Evolutionary conservation across 2,888 invertebrate genomes (phyloP).

Genomic region (Stegana nigrithorax): DNA sequence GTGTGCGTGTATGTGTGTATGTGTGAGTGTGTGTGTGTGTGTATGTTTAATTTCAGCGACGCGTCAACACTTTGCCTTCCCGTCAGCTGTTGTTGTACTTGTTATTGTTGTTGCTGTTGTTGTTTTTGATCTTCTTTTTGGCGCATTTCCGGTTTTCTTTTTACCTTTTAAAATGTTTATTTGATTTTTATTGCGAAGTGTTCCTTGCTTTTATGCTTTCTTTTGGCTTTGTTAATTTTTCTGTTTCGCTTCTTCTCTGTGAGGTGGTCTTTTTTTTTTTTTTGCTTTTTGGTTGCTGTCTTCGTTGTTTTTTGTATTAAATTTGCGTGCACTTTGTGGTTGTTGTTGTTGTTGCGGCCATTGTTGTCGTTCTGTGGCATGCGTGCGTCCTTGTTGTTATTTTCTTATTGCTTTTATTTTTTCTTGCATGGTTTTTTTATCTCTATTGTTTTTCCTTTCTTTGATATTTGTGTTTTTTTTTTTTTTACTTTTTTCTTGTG

Average conservation of each 20-base stretch:
- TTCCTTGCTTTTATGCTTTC: too few species aligned
- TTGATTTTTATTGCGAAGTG: constrained; percentile 20
- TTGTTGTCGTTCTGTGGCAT: constrained; percentile 6
- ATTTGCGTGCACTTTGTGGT: constrained; percentile 54
- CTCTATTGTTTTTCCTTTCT: constrained; percentile 38
- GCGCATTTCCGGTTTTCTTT: constrained; percentile 10
- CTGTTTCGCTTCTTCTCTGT: not conserved
- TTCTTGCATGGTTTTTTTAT: not conserved
- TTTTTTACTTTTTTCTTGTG: constrained; percentile 5
- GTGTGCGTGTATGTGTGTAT: constrained; percentile 29
- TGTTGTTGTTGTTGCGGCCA: not conserved
- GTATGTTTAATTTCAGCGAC: not conserved
- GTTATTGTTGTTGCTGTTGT: constrained; percentile 8
- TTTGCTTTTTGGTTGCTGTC: constrained; percentile 37
- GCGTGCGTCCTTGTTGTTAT: constrained; percentile 1
- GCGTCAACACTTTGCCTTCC: constrained; percentile 3
- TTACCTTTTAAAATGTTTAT: constrained; percentile 19
- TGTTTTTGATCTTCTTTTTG: not conserved
- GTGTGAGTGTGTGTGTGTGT: constrained; percentile 21
- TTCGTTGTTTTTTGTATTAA: constrained; percentile 52
- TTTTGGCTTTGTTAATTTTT: not conserved
- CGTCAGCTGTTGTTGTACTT: not conserved
- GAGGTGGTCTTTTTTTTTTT: constrained; percentile 45
- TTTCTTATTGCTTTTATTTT: not conserved
- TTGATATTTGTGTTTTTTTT: constrained; percentile 29